Base-by-base conservation (phyloP, 2,797 vertebrate genomes). In the Lepus townsendii region DNA sequence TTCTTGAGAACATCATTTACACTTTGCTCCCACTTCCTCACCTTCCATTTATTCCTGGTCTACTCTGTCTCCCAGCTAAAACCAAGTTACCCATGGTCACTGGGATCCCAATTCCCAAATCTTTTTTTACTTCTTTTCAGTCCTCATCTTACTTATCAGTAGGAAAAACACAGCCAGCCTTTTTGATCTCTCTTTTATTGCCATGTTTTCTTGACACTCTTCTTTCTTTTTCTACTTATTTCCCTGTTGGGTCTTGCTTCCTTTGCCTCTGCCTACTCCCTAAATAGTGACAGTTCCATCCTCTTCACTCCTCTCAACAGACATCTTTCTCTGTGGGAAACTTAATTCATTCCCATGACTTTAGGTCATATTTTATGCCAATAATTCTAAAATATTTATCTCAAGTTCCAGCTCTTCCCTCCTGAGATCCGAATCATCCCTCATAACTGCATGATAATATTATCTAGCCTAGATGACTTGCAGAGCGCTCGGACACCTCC, bases 311-410 rank as follows among this genome's bases (percentile, higher is more conserved):
- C 32, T 60, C 63, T 92, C 77, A 54, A n/a, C 47, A 79, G 62
- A 80, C 27, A 50, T 89, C 42, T 84, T 71, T 88, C 16, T 22
- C n/a, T 78, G 4, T 85, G 50, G 26, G 66, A 85, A 85, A 80
- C 22, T 88, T 84, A 79, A 79, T 76, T 91, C 57, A 83, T 94
- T 86, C 30, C 30, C 9, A 52, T 83, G 13, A 66, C 35, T 73
- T 77, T 54, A 92, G 60, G 77, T 84, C 78, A 50, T 78, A 85
- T 83, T 88, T 94, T 82, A 30, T 85, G 26, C 60, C 65, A 32
- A 1, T 86, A 89, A 65, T 2, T 79, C 63, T 80, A 54, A 52
- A 93, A 72, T 79, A 47, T 79, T 88, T 94, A 73, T 91, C 52
- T 92, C 11, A 19, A 2, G 6, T 66, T 10, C 52, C 62, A 94